Conservation (phyloP, 2,797 vertebrate species). For the Stomatorhinus walkeri region DNA sequence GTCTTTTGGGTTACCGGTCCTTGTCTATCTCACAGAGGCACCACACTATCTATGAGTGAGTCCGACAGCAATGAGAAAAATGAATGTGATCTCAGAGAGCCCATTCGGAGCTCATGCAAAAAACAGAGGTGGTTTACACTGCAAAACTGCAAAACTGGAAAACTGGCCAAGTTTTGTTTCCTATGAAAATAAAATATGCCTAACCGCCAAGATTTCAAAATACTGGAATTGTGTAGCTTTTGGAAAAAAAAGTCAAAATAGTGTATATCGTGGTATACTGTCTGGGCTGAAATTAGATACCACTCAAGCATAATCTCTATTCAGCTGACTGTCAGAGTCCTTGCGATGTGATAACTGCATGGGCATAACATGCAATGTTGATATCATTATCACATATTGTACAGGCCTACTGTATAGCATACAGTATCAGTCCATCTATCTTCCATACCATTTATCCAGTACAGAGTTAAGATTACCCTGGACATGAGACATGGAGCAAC, state of each 20-base stretch:
- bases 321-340: background rate
- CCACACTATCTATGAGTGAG: background rate
- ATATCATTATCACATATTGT: background rate
- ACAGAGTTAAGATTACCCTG: background rate
- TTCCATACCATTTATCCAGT: background rate
- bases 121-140: background rate
- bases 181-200: background rate
- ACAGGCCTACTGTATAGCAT: background rate
- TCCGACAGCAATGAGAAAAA: background rate
- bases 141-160: background rate
- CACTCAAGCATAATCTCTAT: background rate
- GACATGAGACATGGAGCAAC: background rate
- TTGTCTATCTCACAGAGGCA: background rate
- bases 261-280: background rate
- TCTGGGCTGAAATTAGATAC: background rate
- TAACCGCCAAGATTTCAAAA: background rate
- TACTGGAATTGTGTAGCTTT: background rate
- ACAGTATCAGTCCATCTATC: background rate
- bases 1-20: background rate
- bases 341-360: background rate
- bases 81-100: background rate
- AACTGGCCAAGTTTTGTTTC: background rate
- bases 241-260: background rate
- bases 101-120: background rate
- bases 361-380: background rate